Base-by-base conservation (phyloP, 2,113 vertebrate genomes). In the Rhinoderma darwinii region DNA sequence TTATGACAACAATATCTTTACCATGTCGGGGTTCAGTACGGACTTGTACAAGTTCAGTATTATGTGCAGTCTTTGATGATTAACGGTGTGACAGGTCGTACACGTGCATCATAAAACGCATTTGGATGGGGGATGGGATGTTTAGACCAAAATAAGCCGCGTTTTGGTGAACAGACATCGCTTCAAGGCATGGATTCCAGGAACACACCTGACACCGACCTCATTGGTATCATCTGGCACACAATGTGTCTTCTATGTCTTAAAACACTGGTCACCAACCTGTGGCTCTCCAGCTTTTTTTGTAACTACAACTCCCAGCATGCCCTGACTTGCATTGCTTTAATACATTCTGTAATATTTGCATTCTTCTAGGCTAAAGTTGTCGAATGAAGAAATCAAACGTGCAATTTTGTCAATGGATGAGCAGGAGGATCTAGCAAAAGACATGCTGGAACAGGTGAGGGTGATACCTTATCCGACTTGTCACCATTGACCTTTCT, bases 391-490 rank as follows among this genome's bases (percentile, higher is more conserved):
- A 82, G 98, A 99, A 94, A 99, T 99, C 88, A 99, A 99, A 90
- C 95, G 96, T 90, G 98, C 98, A 0, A 99, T 99, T 92, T 91
- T 99, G 88, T 97, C 97, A 0, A 99, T 99, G 98, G 98, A 99
- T 0, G 98, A 99, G 84, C 98, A 99, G 87, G 98, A 99, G 90
- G 98, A 99, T 90, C 96, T 99, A 70, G 97, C 98, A 0, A 99
- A 99, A 91, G 98, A 99, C 91, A 99, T 99, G 98, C 91, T 99
- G 91, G 98, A 99, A 90, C 98, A 99, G 97, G 98, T 99, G 91
- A 86, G 92, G 68, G 47, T 7, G 22, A 84, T 72, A 54, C 63
- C 9, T 61, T 75, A 43, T 59, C 70, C 27, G 63, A n/a, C 43
- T 79, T 32, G 30, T 47, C 63, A 50, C 27, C 30, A 15, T 8